A percentile compares a stretch with the other conserved stretches of the same genome.
Conservation (phyloP, 1,140 invertebrate genomes). For the Sycophila sp. region DNA sequence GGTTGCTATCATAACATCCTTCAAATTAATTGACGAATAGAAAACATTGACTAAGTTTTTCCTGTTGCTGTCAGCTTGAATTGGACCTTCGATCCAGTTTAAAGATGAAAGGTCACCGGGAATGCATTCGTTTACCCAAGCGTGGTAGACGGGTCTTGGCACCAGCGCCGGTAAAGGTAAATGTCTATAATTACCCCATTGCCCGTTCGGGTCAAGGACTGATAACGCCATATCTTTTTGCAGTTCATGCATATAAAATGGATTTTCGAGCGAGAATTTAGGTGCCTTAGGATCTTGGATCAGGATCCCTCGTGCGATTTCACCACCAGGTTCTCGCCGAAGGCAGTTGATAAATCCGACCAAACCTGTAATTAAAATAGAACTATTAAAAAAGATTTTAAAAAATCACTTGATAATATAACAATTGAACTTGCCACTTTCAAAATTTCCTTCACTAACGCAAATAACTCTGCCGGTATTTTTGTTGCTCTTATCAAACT, state of each 20-base stretch:
- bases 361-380: constrained; percentile 78
- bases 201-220: constrained; percentile 72
- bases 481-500: constrained; percentile 48
- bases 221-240: constrained; percentile 81
- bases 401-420: neutral
- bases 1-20: constrained; percentile 79
- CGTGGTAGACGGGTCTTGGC: constrained; percentile 70
- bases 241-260: constrained; percentile 74
- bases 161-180: constrained; percentile 64
- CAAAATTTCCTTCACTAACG: constrained; percentile 69
- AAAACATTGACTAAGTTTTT: constrained; percentile 58
- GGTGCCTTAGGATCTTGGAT: constrained; percentile 74
- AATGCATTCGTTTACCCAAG: constrained; percentile 79
- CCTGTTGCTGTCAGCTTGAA: constrained; percentile 49
- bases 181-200: constrained; percentile 86
- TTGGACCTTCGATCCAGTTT: constrained; percentile 80
- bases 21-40: constrained; percentile 78
- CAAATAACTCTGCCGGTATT: constrained; percentile 62
- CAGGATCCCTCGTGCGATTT: constrained; percentile 71
- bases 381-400: constrained; percentile 58
- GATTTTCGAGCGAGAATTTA: constrained; percentile 70
- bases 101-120: constrained; percentile 87
- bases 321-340: constrained; percentile 75
- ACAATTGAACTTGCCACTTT: constrained; percentile 68
- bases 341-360: constrained; percentile 85